Conservation (phyloP, 2,888 invertebrate genomes). For the Spatulosminthurus flaviceps region DNA sequence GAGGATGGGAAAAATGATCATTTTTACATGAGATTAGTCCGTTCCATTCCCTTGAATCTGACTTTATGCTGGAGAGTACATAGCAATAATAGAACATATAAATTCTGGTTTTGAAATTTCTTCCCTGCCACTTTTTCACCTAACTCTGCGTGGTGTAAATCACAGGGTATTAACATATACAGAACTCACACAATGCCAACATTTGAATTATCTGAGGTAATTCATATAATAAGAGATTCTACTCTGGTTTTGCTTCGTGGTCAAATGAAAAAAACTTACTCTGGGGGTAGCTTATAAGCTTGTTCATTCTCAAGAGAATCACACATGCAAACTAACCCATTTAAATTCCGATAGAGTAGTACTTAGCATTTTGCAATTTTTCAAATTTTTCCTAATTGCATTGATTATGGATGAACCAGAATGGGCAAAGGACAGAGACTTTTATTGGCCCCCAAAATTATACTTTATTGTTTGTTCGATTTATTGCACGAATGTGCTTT, state of each 20-base stretch:
- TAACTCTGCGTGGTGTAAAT: not conserved
- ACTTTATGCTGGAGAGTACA: no score
- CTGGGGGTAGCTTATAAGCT: not conserved
- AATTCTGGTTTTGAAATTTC: not conserved
- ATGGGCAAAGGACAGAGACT: not conserved
- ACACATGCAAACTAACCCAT: constrained; percentile 2
- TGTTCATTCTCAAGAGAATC: not conserved
- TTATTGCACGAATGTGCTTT: no score
- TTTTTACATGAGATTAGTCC: not conserved
- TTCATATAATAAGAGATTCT: no score
- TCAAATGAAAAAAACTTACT: not conserved
- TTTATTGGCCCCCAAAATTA: not conserved
- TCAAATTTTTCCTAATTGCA: constrained; percentile 9
- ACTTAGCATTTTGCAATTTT: not conserved
- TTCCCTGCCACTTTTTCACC: not conserved
- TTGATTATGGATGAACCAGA: constrained; percentile 10
- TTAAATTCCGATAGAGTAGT: not conserved
- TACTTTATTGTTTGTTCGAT: no score
- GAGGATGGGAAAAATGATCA: not conserved
- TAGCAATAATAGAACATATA: no score
- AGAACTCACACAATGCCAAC: not conserved
- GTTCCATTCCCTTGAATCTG: not conserved
- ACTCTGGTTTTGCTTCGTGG: not conserved
- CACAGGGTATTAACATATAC: not conserved
- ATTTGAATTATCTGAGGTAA: not conserved